Evolutionary conservation across 2,797 vertebrate species (phyloP).

Genomic region (Acomys russatus): DNA sequence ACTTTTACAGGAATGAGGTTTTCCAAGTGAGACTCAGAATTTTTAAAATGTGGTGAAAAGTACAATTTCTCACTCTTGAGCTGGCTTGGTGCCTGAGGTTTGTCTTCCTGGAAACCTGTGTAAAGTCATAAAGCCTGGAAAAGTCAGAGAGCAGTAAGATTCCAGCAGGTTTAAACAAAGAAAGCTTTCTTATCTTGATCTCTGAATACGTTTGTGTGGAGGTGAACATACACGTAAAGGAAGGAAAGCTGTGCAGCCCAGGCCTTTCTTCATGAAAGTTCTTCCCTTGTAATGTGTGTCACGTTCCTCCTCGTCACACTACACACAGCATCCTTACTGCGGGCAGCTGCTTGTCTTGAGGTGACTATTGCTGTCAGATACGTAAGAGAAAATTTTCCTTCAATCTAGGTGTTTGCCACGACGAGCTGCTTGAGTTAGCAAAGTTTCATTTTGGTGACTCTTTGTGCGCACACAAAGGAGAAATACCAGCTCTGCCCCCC

Average conservation of each 20-base stretch:
- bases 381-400: slow-evolving; percentile 56
- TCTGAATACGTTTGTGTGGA: not conserved
- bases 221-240: not conserved
- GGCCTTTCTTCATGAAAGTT: not conserved
- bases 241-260: not conserved
- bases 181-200: not conserved
- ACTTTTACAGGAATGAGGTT: slow-evolving; percentile 3
- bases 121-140: slow-evolving; percentile 27
- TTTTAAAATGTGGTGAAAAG: not conserved
- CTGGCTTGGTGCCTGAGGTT: not conserved
- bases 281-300: not conserved
- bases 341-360: slow-evolving; percentile 26
- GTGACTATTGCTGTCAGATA: not conserved
- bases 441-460: slow-evolving; percentile 97
- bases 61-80: not conserved
- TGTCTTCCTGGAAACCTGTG: not conserved
- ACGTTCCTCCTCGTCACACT: not conserved
- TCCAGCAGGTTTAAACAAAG: not conserved
- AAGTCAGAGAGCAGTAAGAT: not conserved
- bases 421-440: slow-evolving; percentile 95
- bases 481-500: slow-evolving; percentile 92
- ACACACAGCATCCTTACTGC: not conserved
- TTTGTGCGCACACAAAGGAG: slow-evolving; percentile 91
- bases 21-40: not conserved
- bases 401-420: slow-evolving; percentile 93